A percentile compares a stretch with the other conserved stretches of the same genome.
phyloP scores from a whole-genome alignment of 2,113 vertebrate genomes.

The Brachyhypopomus occidentalis region DNA sequence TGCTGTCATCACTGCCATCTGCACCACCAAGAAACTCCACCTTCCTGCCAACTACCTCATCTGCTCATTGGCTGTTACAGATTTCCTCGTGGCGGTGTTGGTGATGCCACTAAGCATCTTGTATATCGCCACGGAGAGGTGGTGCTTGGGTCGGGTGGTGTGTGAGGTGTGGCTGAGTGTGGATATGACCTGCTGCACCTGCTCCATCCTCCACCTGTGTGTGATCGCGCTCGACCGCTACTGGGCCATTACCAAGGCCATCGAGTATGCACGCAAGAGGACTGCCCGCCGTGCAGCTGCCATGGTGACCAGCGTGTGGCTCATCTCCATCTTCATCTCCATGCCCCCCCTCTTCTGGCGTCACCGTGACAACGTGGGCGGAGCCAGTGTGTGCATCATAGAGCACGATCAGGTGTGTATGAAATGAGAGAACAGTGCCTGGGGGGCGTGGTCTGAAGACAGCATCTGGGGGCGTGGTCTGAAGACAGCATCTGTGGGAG shows the following conservation, averaged over 20 bases:
- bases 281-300: constrained; percentile 76
- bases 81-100: constrained; percentile 84
- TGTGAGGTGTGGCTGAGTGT: constrained; percentile 89
- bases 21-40: constrained; percentile 87
- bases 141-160: constrained; percentile 82
- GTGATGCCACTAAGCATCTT: constrained; percentile 90
- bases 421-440: too few relatives aligned
- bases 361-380: constrained; percentile 62
- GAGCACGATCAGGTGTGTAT: constrained; percentile 79
- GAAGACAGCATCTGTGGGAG: too few relatives aligned
- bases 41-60: constrained; percentile 91
- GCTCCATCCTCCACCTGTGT: constrained; percentile 89
- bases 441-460: too few relatives aligned
- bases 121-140: constrained; percentile 83
- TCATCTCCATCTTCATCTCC: constrained; percentile 85
- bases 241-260: constrained; percentile 90
- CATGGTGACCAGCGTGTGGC: constrained; percentile 83
- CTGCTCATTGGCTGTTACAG: constrained; percentile 87
- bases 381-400: constrained; percentile 77
- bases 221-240: constrained; percentile 89
- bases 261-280: constrained; percentile 84
- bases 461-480: too few relatives aligned
- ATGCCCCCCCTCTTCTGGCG: constrained; percentile 89
- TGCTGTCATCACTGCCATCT: constrained; percentile 84
- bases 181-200: constrained; percentile 91